Evolutionary conservation across 2,113 vertebrate species (phyloP).

Genomic region (Corythornis madagascariensis): DNA sequence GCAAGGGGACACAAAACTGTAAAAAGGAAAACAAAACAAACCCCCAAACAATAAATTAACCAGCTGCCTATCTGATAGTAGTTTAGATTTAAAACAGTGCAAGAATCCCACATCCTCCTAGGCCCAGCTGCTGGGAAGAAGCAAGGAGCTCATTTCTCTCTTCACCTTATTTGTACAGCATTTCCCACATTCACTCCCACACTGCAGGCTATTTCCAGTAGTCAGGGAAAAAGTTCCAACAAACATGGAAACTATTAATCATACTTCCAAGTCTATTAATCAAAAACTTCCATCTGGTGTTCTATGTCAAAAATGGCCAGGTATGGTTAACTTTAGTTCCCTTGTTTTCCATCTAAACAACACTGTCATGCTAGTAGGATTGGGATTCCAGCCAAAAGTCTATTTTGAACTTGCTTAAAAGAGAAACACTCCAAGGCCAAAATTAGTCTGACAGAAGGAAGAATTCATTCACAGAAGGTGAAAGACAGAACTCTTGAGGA

Average conservation of each 20-base stretch:
- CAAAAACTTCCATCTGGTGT: neutral
- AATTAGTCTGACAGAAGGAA: constrained; percentile 63
- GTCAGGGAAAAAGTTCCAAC: neutral
- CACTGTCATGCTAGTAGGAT: neutral
- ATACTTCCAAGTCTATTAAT: neutral
- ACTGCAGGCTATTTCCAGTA: neutral
- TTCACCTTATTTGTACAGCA: neutral
- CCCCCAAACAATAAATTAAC: neutral
- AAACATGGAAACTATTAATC: neutral
- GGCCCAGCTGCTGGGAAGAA: neutral
- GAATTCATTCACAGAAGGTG: constrained; percentile 42
- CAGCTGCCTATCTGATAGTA: neutral
- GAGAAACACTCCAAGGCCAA: constrained; percentile 46
- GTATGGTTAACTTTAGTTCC: neutral
- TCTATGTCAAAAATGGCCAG: neutral
- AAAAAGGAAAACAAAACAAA: neutral
- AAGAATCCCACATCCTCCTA: neutral
- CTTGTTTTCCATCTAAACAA: constrained; percentile 29
- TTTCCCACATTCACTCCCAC: neutral
- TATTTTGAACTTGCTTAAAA: constrained; percentile 63
- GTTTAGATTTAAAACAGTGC: neutral
- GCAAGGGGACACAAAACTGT: neutral
- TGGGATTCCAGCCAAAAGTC: constrained; percentile 59
- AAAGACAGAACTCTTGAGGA: constrained; percentile 44
- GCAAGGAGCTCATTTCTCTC: neutral